Percentiles rank a stretch among this genome's conserved stretches.
These are phyloP conservation scores for Caenorhabditis imperialis DNA, from an alignment of 2,888 invertebrate genomes.

Conservation along the genomic window DNA sequence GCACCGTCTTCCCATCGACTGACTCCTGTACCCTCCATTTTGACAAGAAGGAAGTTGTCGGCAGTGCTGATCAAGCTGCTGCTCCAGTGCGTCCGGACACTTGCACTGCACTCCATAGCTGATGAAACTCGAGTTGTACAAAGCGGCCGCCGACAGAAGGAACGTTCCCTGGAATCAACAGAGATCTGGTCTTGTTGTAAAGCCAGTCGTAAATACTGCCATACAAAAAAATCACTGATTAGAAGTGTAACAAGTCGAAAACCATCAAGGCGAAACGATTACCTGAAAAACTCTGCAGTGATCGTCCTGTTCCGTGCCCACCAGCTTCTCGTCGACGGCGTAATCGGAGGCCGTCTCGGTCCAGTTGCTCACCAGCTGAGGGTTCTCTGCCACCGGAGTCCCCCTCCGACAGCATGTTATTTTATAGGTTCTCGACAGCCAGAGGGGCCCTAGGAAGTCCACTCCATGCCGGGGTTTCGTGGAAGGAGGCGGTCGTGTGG, in stretches of 20 bases:
- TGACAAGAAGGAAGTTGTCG: constrained; percentile 71
- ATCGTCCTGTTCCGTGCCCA: constrained; percentile 58
- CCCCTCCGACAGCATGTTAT: constrained; percentile 71
- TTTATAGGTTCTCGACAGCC: constrained; percentile 66
- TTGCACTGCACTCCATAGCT: constrained; percentile 70
- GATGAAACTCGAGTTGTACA: constrained; percentile 65
- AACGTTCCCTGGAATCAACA: constrained; percentile 68
- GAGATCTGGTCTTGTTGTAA: no score
- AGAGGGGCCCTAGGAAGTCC: constrained; percentile 67
- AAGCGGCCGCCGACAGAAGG: constrained; percentile 65
- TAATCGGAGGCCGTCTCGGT: constrained; percentile 69
- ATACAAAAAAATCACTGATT: not conserved
- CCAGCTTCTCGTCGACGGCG: constrained; percentile 66
- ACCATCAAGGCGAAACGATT: constrained; percentile 18
- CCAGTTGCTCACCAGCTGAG: constrained; percentile 69
- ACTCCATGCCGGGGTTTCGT: constrained; percentile 63
- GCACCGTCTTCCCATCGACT: constrained; percentile 58
- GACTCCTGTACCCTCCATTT: constrained; percentile 72
- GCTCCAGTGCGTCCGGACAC: constrained; percentile 58
- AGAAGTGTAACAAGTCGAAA: constrained; percentile 2
- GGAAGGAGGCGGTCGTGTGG: constrained; percentile 25
- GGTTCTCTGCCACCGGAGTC: constrained; percentile 64
- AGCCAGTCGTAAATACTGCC: not conserved
- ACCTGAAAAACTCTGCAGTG: constrained; percentile 66
- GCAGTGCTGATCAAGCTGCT: constrained; percentile 68